phyloP scores from a whole-genome alignment of 2,888 invertebrate species.

The Aromia moschata region DNA sequence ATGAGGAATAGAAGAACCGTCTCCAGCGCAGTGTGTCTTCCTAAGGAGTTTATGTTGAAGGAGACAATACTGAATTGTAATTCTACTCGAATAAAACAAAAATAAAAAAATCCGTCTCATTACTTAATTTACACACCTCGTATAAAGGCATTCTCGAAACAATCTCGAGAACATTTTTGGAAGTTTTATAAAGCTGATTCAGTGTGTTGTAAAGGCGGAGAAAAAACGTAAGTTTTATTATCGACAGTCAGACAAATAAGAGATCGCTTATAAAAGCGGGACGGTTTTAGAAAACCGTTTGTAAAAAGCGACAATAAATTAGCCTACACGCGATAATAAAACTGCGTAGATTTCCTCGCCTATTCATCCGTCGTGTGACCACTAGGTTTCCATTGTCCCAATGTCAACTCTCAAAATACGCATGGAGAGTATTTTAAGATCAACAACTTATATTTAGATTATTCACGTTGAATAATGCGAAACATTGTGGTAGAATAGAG shows the following conservation, averaged over 20 bases:
- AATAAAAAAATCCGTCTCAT: too few relatives aligned
- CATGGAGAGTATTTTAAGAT: slow-evolving; percentile 9
- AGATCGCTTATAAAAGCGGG: background rate
- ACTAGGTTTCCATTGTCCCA: slow-evolving; percentile 15
- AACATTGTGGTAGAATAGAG: background rate
- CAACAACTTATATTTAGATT: slow-evolving; percentile 20
- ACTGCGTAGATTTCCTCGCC: background rate
- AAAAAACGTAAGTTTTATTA: too few relatives aligned
- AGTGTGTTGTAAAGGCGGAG: too few relatives aligned
- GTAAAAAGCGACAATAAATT: slow-evolving; percentile 4
- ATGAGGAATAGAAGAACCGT: too few relatives aligned
- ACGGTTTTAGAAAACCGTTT: background rate
- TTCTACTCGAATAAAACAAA: too few relatives aligned
- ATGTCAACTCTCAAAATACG: slow-evolving; percentile 20
- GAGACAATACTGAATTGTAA: too few relatives aligned
- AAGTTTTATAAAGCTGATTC: too few relatives aligned
- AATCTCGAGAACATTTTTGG: too few relatives aligned
- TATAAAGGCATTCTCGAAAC: too few relatives aligned
- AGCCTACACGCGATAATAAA: slow-evolving; percentile 2
- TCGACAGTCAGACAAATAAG: background rate
- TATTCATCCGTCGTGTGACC: background rate
- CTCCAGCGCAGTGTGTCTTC: too few relatives aligned
- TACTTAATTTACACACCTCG: too few relatives aligned
- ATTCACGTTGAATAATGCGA: background rate
- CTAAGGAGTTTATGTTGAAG: too few relatives aligned